Evolutionary conservation across 2,113 vertebrate species (phyloP).

Genomic region (Planiliza haematocheilus): DNA sequence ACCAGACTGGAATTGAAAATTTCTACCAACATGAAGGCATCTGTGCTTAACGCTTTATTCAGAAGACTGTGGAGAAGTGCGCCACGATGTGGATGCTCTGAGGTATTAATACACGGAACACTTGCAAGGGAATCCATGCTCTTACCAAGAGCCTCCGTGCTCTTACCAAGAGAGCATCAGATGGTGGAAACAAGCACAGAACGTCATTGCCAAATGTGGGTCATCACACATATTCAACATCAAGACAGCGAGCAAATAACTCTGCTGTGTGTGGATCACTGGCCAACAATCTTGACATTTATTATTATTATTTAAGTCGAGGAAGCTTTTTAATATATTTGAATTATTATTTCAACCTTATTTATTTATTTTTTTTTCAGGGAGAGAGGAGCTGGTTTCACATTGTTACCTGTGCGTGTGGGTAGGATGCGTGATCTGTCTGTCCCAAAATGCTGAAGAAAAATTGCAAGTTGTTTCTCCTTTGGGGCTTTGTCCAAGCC

Average conservation of each 20-base stretch:
- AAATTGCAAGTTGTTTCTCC: conserved; percentile 79
- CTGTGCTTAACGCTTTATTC: neutral
- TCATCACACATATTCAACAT: neutral
- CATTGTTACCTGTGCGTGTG: conserved; percentile 71
- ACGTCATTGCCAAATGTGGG: neutral
- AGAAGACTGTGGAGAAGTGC: conserved; percentile 35
- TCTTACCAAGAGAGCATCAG: neutral
- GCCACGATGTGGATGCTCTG: conserved; percentile 57
- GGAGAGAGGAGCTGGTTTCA: conserved; percentile 19
- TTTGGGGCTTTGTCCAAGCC: conserved; percentile 80
- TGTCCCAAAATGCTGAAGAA: conserved; percentile 72
- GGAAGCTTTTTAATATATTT: neutral
- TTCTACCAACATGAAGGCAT: neutral
- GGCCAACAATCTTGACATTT: neutral
- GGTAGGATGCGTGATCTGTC: conserved; percentile 74
- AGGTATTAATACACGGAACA: neutral
- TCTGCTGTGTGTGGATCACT: neutral
- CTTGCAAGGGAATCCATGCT: neutral
- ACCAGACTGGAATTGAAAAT: neutral
- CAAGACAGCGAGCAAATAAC: neutral
- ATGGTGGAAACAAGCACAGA: neutral
- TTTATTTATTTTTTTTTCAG: conserved; percentile 6
- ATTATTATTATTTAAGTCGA: neutral
- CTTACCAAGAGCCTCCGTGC: no score
- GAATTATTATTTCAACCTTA: neutral